phyloP scores from a whole-genome alignment of 2,797 vertebrate genomes.

The Trematomus bernacchii region DNA sequence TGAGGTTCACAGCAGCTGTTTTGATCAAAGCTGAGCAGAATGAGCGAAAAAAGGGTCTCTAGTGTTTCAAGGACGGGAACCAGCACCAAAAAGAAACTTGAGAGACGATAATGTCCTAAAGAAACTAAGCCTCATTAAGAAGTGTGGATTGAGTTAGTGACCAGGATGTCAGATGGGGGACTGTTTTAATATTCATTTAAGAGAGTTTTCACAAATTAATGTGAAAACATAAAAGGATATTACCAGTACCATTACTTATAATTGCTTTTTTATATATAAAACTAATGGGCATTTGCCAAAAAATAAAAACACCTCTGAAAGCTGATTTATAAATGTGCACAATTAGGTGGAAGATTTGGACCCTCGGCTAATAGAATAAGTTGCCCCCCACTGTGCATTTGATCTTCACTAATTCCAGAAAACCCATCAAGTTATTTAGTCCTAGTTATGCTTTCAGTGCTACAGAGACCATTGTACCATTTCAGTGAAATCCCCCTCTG shows the following conservation, averaged over 20 bases:
- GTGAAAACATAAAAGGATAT: slow-evolving; percentile 29
- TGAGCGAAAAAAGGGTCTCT: slow-evolving; percentile 19
- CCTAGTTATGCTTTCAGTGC: slow-evolving; percentile 37
- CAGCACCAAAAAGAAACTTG: slow-evolving; percentile 24
- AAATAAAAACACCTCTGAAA: slow-evolving; percentile 10
- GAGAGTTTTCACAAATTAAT: slow-evolving; percentile 37
- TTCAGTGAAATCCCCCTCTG: slow-evolving; percentile 15
- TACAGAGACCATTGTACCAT: slow-evolving; percentile 4
- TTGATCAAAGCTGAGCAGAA: slow-evolving; percentile 43
- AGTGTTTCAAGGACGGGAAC: slow-evolving; percentile 38
- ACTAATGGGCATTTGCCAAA: not conserved
- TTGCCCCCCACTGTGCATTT: slow-evolving; percentile 36
- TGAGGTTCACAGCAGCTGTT: slow-evolving; percentile 34
- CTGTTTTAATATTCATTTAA: slow-evolving; percentile 43
- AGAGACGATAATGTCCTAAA: slow-evolving; percentile 32
- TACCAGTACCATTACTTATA: not conserved
- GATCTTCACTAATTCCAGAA: slow-evolving; percentile 58
- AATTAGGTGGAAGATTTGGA: slow-evolving; percentile 7
- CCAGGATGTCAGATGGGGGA: slow-evolving; percentile 40
- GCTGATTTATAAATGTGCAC: slow-evolving; percentile 9
- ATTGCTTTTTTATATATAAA: not conserved
- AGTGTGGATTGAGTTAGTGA: slow-evolving; percentile 18
- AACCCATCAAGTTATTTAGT: slow-evolving; percentile 51
- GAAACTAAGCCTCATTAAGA: slow-evolving; percentile 48
- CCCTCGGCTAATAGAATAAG: slow-evolving; percentile 25